These are phyloP conservation scores for Dasyprocta punctata DNA, from an alignment of 2,113 vertebrate species.

Conservation along the genomic window DNA sequence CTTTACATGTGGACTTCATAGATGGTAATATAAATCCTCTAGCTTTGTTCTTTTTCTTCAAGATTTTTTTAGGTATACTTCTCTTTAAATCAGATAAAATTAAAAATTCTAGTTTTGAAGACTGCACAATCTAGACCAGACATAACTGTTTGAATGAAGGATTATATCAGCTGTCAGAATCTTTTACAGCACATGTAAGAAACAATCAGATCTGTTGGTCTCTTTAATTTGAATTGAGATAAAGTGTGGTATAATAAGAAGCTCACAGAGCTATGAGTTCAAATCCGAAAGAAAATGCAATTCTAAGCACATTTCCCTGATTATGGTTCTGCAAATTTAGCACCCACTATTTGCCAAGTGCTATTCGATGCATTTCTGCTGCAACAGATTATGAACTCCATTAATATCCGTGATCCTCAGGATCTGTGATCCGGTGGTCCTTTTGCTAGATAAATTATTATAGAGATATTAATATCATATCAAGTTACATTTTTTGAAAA, in stretches of 20 bases:
- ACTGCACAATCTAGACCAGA: neutral
- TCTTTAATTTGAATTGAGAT: neutral
- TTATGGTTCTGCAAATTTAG: neutral
- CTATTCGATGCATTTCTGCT: neutral
- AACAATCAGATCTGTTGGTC: neutral
- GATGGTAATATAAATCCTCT: neutral
- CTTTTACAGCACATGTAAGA: neutral
- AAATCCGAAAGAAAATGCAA: neutral
- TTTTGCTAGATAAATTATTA: conserved; percentile 12
- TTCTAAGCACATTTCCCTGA: neutral
- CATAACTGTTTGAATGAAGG: conserved; percentile 7
- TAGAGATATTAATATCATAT: neutral
- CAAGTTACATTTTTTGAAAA: neutral
- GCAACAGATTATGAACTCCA: neutral
- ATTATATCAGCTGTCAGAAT: conserved; percentile 7
- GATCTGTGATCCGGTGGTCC: neutral
- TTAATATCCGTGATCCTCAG: neutral
- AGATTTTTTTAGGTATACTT: neutral
- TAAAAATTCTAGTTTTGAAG: conserved; percentile 44
- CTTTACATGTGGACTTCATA: neutral
- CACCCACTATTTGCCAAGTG: neutral
- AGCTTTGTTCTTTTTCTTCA: conserved; percentile 43
- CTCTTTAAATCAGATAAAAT: conserved; percentile 48
- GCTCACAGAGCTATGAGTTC: neutral
- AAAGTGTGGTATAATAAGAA: neutral